phyloP scores from a whole-genome alignment of 2,113 vertebrate genomes.

The Romanogobio albipinnatus region DNA sequence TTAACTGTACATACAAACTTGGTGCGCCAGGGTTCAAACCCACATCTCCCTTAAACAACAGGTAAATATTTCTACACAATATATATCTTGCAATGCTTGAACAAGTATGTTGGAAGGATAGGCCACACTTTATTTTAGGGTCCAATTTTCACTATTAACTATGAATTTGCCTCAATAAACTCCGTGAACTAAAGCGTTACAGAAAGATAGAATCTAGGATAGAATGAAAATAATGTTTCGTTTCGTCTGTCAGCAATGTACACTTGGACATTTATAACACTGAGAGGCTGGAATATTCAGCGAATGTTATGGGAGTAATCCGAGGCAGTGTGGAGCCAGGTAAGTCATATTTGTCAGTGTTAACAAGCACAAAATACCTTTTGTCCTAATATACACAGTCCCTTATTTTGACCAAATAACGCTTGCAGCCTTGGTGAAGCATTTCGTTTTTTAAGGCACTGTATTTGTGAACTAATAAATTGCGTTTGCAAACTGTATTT shows the following conservation, averaged over 20 bases:
- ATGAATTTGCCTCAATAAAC: no score
- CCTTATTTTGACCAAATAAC: neutral
- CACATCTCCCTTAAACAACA: conserved; percentile 64
- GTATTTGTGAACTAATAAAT: neutral
- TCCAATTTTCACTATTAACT: no score
- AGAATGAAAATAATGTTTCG: neutral
- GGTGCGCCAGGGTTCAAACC: conserved; percentile 81
- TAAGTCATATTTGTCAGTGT: conserved; percentile 59
- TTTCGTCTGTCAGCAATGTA: conserved; percentile 75
- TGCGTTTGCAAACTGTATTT: neutral
- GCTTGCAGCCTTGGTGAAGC: neutral
- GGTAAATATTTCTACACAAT: conserved; percentile 62
- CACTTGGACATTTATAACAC: conserved; percentile 78
- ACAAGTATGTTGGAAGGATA: neutral
- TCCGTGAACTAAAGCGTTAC: no score
- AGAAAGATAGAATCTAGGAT: neutral
- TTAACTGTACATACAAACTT: conserved; percentile 80
- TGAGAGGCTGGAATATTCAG: conserved; percentile 72
- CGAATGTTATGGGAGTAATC: conserved; percentile 89
- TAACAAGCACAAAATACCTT: neutral
- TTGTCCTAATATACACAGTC: neutral
- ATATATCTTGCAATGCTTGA: neutral
- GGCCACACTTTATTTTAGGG: no score
- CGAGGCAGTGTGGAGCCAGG: conserved; percentile 86
- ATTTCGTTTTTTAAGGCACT: no score